Evolutionary conservation across 2,888 invertebrate species (phyloP).

Genomic region (Amphipoea oculea): DNA sequence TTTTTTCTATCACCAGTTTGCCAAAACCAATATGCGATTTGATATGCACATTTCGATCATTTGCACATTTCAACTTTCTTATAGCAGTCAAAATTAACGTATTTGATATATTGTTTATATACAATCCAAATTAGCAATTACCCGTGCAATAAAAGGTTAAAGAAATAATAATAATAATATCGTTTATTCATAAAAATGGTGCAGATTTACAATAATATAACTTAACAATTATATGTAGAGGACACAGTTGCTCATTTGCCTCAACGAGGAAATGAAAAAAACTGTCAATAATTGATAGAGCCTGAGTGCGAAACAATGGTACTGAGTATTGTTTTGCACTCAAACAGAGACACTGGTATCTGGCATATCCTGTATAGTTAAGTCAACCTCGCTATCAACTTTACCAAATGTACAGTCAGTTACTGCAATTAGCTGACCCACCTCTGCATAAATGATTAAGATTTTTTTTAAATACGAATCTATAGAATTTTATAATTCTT

Average conservation of each 20-base stretch:
- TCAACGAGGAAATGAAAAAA: too few species aligned
- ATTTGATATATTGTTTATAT: background rate
- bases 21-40: constrained; percentile 68
- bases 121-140: background rate
- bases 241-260: too few species aligned
- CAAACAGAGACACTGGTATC: background rate
- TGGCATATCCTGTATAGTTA: background rate
- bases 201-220: too few species aligned
- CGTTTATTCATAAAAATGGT: too few species aligned
- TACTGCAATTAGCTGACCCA: too few species aligned
- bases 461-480: too few species aligned
- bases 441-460: too few species aligned
- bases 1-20: constrained; percentile 73
- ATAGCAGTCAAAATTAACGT: background rate
- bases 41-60: constrained; percentile 64
- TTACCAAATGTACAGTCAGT: background rate
- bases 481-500: too few species aligned
- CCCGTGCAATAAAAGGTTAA: background rate
- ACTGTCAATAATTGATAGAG: background rate
- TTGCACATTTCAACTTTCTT: constrained; percentile 44
- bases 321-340: background rate
- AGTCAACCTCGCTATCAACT: background rate
- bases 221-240: too few species aligned
- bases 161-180: too few species aligned
- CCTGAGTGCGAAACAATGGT: background rate